Conservation (phyloP, 2,888 invertebrate species). For the Ganaspis brasiliensis region DNA sequence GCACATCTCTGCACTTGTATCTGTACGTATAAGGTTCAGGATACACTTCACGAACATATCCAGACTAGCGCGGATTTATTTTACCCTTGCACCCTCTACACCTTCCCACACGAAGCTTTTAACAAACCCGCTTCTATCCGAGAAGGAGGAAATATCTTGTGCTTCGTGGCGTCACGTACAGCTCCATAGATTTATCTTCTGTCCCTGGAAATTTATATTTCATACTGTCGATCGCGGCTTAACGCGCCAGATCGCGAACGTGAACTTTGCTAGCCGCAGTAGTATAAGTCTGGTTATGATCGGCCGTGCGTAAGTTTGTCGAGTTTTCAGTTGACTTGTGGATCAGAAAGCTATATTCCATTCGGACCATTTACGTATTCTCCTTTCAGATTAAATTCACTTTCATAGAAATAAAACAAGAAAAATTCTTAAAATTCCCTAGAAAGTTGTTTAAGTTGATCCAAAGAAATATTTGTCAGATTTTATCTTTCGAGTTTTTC, state of each 20-base stretch:
- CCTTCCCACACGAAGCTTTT: slow-evolving; percentile 60
- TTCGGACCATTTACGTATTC: background rate
- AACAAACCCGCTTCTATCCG: slow-evolving; percentile 62
- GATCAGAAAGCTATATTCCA: background rate
- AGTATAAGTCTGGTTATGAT: slow-evolving; percentile 41
- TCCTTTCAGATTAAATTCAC: background rate
- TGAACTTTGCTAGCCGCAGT: slow-evolving; percentile 39
- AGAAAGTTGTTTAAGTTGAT: no score
- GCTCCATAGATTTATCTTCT: slow-evolving; percentile 61
- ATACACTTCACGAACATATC: slow-evolving; percentile 47
- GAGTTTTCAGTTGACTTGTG: slow-evolving; percentile 16
- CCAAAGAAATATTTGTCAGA: no score
- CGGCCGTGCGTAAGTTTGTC: slow-evolving; percentile 34
- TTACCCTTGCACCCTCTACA: slow-evolving; percentile 48
- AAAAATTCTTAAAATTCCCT: no score
- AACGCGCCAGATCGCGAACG: slow-evolving; percentile 54
- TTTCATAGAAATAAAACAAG: no score
- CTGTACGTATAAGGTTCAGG: slow-evolving; percentile 48
- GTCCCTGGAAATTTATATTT: slow-evolving; percentile 64
- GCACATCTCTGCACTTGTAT: slow-evolving; percentile 35
- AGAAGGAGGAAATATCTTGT: slow-evolving; percentile 58
- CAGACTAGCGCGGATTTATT: slow-evolving; percentile 59
- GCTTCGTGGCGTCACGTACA: slow-evolving; percentile 61
- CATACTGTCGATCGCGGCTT: slow-evolving; percentile 65
- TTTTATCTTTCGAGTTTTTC: no score